These are phyloP conservation scores for Nycticorax nycticorax DNA, from an alignment of 2,113 vertebrate species.

Conservation along the genomic window DNA sequence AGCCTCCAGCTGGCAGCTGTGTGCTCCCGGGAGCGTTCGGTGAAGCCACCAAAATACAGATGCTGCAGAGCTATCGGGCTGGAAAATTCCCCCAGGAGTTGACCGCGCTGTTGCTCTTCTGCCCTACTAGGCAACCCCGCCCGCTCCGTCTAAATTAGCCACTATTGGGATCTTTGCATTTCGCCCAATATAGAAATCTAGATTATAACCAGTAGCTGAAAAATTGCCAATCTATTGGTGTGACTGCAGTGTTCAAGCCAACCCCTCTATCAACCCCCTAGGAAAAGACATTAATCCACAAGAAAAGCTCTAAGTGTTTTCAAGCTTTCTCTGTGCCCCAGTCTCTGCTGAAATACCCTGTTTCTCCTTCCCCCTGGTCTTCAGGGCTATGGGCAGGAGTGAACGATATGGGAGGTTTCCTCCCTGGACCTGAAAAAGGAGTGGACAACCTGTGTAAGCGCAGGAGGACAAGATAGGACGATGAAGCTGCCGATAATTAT, in stretches of 20 bases:
- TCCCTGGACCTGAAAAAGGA: background rate
- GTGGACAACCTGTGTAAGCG: background rate
- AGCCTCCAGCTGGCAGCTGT: conserved; percentile 10
- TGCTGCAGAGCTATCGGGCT: background rate
- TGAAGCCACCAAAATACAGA: conserved; percentile 18
- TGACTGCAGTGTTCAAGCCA: background rate
- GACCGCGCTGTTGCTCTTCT: background rate
- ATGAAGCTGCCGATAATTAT: background rate
- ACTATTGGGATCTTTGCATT: background rate
- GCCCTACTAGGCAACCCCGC: background rate
- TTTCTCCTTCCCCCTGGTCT: background rate
- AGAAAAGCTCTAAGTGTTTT: background rate
- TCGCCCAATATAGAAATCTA: background rate
- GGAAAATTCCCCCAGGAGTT: background rate
- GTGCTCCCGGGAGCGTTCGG: background rate
- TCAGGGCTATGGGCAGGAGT: background rate
- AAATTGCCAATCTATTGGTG: background rate
- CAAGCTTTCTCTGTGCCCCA: background rate
- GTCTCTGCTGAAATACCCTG: background rate
- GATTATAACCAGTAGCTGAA: background rate
- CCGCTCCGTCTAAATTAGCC: background rate
- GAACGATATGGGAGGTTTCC: background rate
- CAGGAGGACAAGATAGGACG: background rate
- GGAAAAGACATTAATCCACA: background rate
- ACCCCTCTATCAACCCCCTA: background rate